Evolutionary conservation across 1,140 invertebrate species (phyloP), one percentile per base, ranked within the genome.

Genomic region (Coenobita brevimanus): DNA sequence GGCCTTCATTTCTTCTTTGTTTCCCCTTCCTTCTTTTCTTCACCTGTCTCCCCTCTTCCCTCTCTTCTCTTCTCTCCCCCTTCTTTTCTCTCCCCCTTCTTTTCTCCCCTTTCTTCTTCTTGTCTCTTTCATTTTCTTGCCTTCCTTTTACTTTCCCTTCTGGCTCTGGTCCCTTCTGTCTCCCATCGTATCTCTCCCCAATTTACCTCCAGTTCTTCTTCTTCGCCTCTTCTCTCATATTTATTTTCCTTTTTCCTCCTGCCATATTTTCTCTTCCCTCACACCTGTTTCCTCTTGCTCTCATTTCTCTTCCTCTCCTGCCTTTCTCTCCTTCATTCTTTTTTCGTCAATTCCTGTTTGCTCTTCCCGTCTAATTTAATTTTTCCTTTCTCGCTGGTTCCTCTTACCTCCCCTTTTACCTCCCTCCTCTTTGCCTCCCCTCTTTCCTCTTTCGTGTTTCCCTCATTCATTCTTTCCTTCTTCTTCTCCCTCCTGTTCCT

Each of bases 1-100:
- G n/a, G n/a, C n/a, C n/a, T n/a, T n/a, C n/a, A n/a, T n/a, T 71
- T 27, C 67, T 71, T 71, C 67, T 71, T 27, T 71, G 10, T 27
- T 27, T 33, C 30, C 30, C 27, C 30, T 79, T 38, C 21, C 15
- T 79, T 27, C 38, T 79, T 27, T 38, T 46, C 46, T 46, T 79
- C 67, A 15, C 30, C 30, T 33, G 17, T 71, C 27, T 27, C 30
- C 27, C 67, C 30, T 71, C 27, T 27, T 71, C 27, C 67, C 30
- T 27, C 30, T 71, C 13, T 71, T 71, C 27, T 15, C 67, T 76
- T 46, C 17, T 76, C 27, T 76, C 15, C 36, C 17, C 6, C 17
- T 76, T 71, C 67, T 71, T 71, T 27, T 27, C 27, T 27, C 30
- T 71, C 67, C 30, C 27, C 67, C 30, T 71, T 27, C 30, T 71